Evolutionary conservation across 2,888 invertebrate genomes (phyloP), one percentile per base, ranked within the genome.

Genomic region (Prenolepis imparis): DNA sequence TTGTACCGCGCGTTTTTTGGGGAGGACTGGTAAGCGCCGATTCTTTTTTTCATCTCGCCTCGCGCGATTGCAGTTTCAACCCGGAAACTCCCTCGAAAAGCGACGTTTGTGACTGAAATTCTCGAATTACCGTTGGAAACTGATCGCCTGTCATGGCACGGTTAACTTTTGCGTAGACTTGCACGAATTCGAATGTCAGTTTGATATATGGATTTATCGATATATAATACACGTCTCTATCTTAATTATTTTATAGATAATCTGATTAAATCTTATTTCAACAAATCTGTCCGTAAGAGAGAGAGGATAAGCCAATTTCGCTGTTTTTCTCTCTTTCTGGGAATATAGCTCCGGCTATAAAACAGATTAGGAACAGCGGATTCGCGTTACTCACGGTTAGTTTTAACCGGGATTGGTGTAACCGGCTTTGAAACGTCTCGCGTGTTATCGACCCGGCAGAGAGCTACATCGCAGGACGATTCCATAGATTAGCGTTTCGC

Each of bases 331-430:
- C 28, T 28, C 28, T 28, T 3, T 44, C 21, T 57, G 24, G 15
- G n/a, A 41, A 55, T 52, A 67, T 24, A 59, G 70, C 59, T 70
- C 21, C 1, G 12, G 78, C 78, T 78, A 78, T 78, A 78, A 78
- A 78, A 78, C 70, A 78, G 70, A 78, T 78, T 78, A 78, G 78
- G 59, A 78, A 70, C 59, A 44, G 59, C 39, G 70, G 70, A 78
- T 57, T 59, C 59, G 44, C 78, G 78, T 78, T 78, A 78, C 44
- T 78, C 78, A 78, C 70, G 32, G 70, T 78, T 78, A 78, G 57
- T 70, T 78, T 70, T 78, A 78, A 78, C 70, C 36, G 70, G 70
- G 78, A 78, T 78, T 78, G 78, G 78, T 78, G 78, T 78, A 78
- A 78, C 78, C 55, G n/a, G 57, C 57, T 36, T 32, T 70, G 78